phyloP scores from a whole-genome alignment of 2,113 vertebrate species.

The Anthoscopus minutus region DNA sequence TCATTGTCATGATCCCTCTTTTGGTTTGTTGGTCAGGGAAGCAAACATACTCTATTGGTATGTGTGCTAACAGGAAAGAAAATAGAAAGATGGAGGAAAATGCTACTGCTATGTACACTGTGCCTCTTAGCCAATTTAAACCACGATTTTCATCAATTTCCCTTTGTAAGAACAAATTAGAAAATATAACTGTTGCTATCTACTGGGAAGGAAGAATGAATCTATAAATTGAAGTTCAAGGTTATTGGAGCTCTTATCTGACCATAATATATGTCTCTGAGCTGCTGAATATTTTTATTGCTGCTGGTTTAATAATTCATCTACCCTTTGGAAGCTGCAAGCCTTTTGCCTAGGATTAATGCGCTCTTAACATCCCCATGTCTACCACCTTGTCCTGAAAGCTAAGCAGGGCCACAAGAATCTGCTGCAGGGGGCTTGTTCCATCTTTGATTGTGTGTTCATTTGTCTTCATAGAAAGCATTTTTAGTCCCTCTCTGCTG shows the following conservation, averaged over 20 bases:
- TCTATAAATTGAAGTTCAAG: neutral
- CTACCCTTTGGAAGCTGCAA: neutral
- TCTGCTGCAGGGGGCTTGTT: neutral
- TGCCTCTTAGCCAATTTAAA: neutral
- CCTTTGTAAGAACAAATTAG: neutral
- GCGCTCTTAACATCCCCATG: neutral
- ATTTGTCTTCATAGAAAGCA: fast-evolving
- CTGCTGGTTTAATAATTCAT: conserved; percentile 55
- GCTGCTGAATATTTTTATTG: neutral
- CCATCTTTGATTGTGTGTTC: fast-evolving
- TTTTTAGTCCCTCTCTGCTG: neutral
- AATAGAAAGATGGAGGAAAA: neutral
- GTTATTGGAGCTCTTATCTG: neutral
- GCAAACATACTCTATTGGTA: neutral
- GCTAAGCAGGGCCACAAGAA: neutral
- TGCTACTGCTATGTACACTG: neutral
- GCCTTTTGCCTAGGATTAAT: conserved; percentile 13
- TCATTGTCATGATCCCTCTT: neutral
- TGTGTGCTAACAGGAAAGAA: neutral
- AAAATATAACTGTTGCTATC: neutral
- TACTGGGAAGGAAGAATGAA: neutral
- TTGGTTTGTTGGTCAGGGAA: neutral
- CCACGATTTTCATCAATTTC: neutral
- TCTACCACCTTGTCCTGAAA: neutral
- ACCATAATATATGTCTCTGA: neutral